Evolutionary conservation across 2,888 invertebrate genomes (phyloP).

Genomic region (Tenthredo mesomela): DNA sequence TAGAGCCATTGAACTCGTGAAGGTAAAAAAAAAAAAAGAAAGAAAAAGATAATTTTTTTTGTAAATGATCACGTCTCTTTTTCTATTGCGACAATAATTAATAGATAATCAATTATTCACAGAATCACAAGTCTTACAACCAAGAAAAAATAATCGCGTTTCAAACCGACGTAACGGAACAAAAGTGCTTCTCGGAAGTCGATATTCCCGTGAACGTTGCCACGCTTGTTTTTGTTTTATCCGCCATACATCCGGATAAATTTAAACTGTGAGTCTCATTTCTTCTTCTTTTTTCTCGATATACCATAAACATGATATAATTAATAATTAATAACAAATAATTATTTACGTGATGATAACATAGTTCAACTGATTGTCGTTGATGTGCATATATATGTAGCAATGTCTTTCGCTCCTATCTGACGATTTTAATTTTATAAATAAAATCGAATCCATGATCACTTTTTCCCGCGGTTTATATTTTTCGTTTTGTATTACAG

Average conservation of each 20-base stretch:
- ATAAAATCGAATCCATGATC: slow-evolving; percentile 44
- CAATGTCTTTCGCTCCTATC: slow-evolving; percentile 76
- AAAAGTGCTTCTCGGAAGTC: slow-evolving; percentile 80
- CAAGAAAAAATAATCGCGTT: slow-evolving; percentile 86
- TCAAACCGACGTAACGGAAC: slow-evolving; percentile 90
- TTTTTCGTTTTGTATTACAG: slow-evolving; percentile 69
- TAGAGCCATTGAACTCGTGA: slow-evolving; percentile 93
- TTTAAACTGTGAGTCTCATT: slow-evolving; percentile 81
- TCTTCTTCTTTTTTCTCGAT: too few relatives aligned
- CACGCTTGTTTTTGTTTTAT: slow-evolving; percentile 96
- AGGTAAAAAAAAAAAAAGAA: slow-evolving; percentile 77
- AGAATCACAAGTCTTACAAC: slow-evolving; percentile 82
- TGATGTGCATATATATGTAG: slow-evolving; percentile 68
- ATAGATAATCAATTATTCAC: slow-evolving; percentile 15
- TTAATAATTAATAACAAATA: not conserved
- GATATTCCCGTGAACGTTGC: slow-evolving; percentile 87
- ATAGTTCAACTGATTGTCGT: slow-evolving; percentile 75
- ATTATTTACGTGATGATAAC: slow-evolving; percentile 68
- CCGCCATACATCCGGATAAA: slow-evolving; percentile 94
- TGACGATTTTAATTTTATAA: slow-evolving; percentile 18
- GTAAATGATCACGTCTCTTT: not conserved
- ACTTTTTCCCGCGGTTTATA: not conserved
- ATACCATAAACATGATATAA: not conserved
- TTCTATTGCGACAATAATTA: not conserved
- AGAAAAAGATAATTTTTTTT: slow-evolving; percentile 20